Base-by-base conservation (phyloP, 1,140 invertebrate species). In the Zaprionus ghesquierei region DNA sequence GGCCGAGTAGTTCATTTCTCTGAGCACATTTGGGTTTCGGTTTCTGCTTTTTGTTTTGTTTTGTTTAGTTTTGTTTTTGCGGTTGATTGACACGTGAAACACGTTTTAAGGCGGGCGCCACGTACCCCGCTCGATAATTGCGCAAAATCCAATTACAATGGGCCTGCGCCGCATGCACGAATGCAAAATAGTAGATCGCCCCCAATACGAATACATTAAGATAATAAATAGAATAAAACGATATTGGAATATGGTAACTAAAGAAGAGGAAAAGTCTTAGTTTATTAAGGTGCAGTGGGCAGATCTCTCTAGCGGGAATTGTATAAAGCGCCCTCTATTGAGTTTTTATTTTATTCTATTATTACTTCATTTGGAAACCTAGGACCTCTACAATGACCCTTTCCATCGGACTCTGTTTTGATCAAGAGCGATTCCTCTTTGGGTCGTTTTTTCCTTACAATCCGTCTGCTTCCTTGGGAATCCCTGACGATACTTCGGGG, bases 51-150 rank as follows among this genome's bases (percentile, higher is more conserved):
- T 29, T 33, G 64, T 65, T 63, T 18, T 33, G 22, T 25, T 69
- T 44, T 31, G 9, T 33, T 69, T 65, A 58, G 49, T 77, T 27
- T 55, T 27, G 10, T 18, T 29, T 69, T 74, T 77, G 50, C 64
- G 41, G 56, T 27, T 49, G 50, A 70, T 79, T 68, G 69, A 82
- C 84, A 85, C 81, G 84, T 60, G 69, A 89, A 76, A 76, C 82
- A 89, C 81, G 85, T 77, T 68, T 70, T 41, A 35, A 44, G 38
- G 46, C 25, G 27, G 62, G 31, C 62, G 25, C 51, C 51, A 76
- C 54, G 64, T 64, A 87, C 75, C 54, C 77, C 59, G 65, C 20
- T 54, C 56, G 54, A 62, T 59, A 29, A 33, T 53, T 66, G 35
- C 46, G n/a, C 54, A 53, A 64, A 63, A 33, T 49, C 44, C 41